These are phyloP conservation scores for Metellina segmentata DNA, from an alignment of 2,888 invertebrate species.

Conservation along the genomic window DNA sequence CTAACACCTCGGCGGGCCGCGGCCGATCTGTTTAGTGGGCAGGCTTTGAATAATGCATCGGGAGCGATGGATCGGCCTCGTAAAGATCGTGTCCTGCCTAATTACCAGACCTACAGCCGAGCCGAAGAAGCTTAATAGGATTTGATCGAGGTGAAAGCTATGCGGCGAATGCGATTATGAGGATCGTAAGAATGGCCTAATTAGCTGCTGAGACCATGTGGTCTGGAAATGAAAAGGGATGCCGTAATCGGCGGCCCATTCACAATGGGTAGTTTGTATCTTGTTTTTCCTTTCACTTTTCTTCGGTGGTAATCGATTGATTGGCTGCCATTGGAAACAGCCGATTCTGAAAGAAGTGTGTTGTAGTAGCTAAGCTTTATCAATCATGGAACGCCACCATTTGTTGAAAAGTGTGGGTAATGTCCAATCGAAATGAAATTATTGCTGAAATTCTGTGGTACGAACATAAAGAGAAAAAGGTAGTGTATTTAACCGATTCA, in stretches of 20 bases:
- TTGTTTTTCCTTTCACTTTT: background rate
- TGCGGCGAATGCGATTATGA: conserved; percentile 36
- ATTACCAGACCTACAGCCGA: conserved; percentile 55
- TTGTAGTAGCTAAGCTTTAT: background rate
- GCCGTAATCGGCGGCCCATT: background rate
- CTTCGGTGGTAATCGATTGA: background rate
- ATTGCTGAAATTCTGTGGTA: too few species aligned
- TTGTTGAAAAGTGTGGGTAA: background rate
- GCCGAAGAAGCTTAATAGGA: background rate
- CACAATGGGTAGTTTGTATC: background rate
- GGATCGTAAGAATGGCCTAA: conserved; percentile 24
- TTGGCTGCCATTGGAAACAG: background rate
- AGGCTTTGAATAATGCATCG: conserved; percentile 57
- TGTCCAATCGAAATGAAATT: background rate
- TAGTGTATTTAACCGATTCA: too few species aligned
- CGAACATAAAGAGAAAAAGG: too few species aligned
- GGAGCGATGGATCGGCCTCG: conserved; percentile 27
- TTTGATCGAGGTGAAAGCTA: background rate
- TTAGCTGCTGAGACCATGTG: conserved; percentile 14
- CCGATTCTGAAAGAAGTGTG: background rate
- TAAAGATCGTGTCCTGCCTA: conserved; percentile 43
- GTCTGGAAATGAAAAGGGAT: background rate
- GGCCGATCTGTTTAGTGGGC: conserved; percentile 11
- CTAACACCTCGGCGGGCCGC: conserved; percentile 65
- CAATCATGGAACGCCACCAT: background rate